phyloP scores from a whole-genome alignment of 92 coral and sea anemone genomes.

The Chrysogorgia sp. region DNA sequence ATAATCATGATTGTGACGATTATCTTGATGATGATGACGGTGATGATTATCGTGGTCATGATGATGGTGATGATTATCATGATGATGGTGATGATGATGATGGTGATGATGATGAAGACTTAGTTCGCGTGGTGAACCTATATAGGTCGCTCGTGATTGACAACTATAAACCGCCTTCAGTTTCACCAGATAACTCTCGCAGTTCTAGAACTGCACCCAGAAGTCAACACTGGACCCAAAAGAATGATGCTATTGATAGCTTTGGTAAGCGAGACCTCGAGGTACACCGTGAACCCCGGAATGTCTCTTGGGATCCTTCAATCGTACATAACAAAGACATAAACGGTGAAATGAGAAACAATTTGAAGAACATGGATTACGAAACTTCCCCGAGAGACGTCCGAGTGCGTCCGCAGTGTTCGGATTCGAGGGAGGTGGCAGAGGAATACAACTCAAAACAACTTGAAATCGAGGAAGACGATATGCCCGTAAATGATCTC shows the following conservation, averaged over 20 bases:
- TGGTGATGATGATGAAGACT: conserved; percentile 32
- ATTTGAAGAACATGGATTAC: neutral
- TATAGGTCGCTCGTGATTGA: conserved; percentile 12
- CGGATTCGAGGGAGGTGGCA: neutral
- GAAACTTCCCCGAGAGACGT: neutral
- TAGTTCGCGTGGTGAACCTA: conserved; percentile 37
- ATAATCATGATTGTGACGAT: neutral
- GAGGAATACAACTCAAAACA: neutral
- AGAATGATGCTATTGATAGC: neutral
- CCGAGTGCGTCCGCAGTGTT: neutral
- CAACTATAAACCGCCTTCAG: conserved; percentile 7
- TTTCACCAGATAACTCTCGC: neutral
- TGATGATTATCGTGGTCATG: too few relatives aligned
- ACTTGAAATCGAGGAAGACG: neutral
- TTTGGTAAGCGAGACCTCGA: neutral
- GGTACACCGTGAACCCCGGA: neutral
- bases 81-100: neutral
- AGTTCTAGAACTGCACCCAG: neutral
- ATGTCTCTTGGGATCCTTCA: neutral
- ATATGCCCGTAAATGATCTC: neutral
- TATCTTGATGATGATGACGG: neutral
- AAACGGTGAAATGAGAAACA: neutral
- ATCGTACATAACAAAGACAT: neutral
- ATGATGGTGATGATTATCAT: too few relatives aligned
- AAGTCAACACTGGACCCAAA: neutral